Percentiles rank a stretch among this genome's conserved stretches.
phyloP scores from a whole-genome alignment of 2,797 vertebrate genomes.

The Myotis vivesi region DNA sequence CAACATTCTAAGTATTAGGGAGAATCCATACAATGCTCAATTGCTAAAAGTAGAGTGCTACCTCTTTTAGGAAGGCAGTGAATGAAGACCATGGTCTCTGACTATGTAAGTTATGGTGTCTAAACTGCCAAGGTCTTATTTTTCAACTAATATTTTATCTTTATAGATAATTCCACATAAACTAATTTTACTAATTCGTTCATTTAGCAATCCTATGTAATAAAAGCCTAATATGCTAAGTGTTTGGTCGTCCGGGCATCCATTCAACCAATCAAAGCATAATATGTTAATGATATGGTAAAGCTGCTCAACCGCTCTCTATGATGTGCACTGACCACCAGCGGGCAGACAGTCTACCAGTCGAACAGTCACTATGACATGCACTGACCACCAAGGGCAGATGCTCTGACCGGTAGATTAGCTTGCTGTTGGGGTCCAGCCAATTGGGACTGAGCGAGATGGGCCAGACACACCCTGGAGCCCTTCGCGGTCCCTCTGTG shows the following conservation, averaged over 20 bases:
- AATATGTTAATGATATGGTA: too few species aligned
- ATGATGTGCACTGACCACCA: too few species aligned
- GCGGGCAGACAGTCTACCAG: too few species aligned
- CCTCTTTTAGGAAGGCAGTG: background rate
- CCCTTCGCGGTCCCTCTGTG: rapidly evolving
- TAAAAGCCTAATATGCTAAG: too few species aligned
- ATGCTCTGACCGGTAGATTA: too few species aligned
- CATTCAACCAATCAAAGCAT: too few species aligned
- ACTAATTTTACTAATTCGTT: background rate
- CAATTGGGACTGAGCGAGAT: too few species aligned
- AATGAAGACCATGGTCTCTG: background rate
- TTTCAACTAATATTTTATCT: background rate
- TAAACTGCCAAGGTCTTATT: background rate
- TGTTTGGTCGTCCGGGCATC: rapidly evolving
- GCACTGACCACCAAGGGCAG: too few species aligned
- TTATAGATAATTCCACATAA: background rate
- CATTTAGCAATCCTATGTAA: background rate
- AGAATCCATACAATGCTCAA: background rate
- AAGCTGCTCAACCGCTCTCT: too few species aligned
- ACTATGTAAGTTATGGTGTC: background rate
- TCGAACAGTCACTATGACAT: too few species aligned
- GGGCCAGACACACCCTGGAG: too few species aligned
- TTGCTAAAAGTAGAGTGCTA: background rate
- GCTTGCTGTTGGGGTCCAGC: too few species aligned
- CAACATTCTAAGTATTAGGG: background rate